Evolutionary conservation across 2,113 vertebrate species (phyloP).

Genomic region (Toxostoma redivivum): DNA sequence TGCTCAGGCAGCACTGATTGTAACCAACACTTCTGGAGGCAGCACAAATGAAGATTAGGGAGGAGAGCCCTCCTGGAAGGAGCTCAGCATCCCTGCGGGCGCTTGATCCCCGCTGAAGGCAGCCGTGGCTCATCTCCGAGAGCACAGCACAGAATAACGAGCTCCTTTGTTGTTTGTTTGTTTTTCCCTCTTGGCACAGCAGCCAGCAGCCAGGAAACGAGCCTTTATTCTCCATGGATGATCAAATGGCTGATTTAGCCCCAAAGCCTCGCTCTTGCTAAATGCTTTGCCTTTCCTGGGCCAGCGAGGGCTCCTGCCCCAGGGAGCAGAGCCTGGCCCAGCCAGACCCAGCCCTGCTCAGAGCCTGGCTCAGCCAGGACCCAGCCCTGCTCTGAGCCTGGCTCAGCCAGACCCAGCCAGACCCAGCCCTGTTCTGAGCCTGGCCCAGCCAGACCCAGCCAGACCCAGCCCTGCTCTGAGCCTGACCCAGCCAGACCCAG

Average conservation of each 20-base stretch:
- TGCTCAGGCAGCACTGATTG: background rate
- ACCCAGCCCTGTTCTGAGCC: too few species aligned
- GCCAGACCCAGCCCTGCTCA: too few species aligned
- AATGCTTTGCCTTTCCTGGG: accelerated
- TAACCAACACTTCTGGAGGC: background rate
- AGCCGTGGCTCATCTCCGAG: background rate
- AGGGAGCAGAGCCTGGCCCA: accelerated
- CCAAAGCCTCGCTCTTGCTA: background rate
- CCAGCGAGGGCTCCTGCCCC: accelerated
- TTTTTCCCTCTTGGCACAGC: background rate
- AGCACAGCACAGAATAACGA: constrained; percentile 16
- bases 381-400: too few species aligned
- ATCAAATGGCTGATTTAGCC: background rate
- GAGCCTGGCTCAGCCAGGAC: too few species aligned
- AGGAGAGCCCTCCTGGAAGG: background rate
- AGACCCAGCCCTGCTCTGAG: too few species aligned
- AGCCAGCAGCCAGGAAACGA: background rate
- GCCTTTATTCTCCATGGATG: background rate
- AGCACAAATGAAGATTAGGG: background rate
- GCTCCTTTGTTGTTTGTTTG: background rate
- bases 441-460: too few species aligned
- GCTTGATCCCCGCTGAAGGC: background rate
- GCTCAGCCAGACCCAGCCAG: too few species aligned
- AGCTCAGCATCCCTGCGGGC: background rate
- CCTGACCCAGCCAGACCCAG: too few species aligned